These are phyloP conservation scores for Ploceus nigricollis DNA, from an alignment of 2,113 vertebrate species.

Conservation along the genomic window DNA sequence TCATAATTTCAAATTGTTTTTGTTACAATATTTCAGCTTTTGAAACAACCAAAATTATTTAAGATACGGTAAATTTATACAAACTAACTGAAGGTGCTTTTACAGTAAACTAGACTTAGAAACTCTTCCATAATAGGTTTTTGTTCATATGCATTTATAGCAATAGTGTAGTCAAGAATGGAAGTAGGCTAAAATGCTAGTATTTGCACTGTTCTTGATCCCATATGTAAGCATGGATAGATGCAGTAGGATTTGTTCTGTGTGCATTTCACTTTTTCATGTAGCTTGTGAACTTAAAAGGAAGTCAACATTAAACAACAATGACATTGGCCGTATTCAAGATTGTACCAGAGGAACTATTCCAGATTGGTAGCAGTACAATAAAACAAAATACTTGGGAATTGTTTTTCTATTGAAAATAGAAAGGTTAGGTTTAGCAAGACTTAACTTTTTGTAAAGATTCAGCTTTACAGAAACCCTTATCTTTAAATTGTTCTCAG, in stretches of 20 bases:
- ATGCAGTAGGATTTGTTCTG: neutral
- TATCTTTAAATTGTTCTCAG: neutral
- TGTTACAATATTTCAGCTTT: neutral
- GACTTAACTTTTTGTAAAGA: neutral
- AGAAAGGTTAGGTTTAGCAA: neutral
- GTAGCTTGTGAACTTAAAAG: neutral
- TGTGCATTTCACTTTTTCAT: conserved; percentile 7
- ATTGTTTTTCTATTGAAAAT: neutral
- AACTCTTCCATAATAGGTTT: neutral
- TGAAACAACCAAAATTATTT: conserved; percentile 20
- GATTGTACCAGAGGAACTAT: neutral
- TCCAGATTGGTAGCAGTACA: neutral
- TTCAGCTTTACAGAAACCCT: neutral
- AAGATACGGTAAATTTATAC: neutral
- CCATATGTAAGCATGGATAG: neutral
- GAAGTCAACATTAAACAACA: neutral
- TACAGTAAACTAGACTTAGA: conserved; percentile 2
- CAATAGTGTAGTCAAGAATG: conserved; percentile 18
- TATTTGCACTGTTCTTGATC: conserved; percentile 22
- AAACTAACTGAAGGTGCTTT: conserved; percentile 40
- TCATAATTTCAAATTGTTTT: neutral
- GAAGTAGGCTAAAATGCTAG: neutral
- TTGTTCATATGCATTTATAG: neutral
- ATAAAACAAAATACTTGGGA: neutral
- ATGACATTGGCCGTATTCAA: neutral